Conservation (phyloP, 1,140 invertebrate genomes). For the Pectinophora gossypiella region DNA sequence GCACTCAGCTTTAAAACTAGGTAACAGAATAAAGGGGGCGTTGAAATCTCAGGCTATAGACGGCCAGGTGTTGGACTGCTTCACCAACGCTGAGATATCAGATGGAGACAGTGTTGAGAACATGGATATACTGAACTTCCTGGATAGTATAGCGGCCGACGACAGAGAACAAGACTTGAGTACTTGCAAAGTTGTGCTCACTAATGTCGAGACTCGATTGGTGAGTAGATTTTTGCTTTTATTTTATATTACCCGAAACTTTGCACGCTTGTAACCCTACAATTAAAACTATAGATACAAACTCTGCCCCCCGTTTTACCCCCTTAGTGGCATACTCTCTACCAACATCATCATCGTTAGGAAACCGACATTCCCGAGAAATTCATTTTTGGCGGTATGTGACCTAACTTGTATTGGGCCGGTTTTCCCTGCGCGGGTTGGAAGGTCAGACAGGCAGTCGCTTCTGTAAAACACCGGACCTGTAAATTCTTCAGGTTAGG, state of each 20-base stretch:
- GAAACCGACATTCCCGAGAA: no score
- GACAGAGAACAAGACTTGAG: conserved; percentile 57
- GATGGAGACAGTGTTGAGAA: conserved; percentile 49
- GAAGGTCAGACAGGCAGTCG: no score
- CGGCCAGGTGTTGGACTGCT: conserved; percentile 51
- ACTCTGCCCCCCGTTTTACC: no score
- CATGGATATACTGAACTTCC: conserved; percentile 57
- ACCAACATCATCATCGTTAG: no score
- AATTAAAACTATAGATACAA: no score
- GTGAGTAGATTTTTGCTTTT: conserved; percentile 35
- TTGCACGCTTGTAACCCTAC: no score
- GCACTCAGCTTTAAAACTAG: conserved; percentile 37
- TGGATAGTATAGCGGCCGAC: conserved; percentile 57
- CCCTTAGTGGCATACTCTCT: no score
- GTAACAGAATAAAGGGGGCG: conserved; percentile 44
- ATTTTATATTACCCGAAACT: neutral
- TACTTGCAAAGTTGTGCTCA: conserved; percentile 64
- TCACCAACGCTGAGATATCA: conserved; percentile 30
- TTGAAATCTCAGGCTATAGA: conserved; percentile 46
- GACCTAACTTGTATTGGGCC: no score
- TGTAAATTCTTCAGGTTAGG: no score
- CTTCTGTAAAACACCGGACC: no score
- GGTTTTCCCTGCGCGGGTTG: no score
- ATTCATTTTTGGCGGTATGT: no score
- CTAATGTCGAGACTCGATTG: conserved; percentile 59